These are phyloP conservation scores for Lanius collurio DNA, from an alignment of 2,113 vertebrate genomes.

Conservation along the genomic window DNA sequence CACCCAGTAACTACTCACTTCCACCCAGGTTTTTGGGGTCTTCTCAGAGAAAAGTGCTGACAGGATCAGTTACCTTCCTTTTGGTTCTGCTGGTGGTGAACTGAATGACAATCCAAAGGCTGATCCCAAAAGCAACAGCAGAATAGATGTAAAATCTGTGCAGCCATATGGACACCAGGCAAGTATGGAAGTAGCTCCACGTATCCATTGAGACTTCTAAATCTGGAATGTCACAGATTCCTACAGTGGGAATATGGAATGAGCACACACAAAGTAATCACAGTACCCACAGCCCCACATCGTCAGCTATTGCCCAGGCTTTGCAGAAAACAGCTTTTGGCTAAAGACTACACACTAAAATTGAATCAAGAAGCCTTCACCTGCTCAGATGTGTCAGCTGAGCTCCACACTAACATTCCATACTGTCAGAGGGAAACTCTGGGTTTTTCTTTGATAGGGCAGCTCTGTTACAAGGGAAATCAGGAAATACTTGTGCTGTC, in stretches of 20 bases:
- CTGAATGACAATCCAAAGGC: constrained; percentile 82
- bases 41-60: background rate
- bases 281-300: background rate
- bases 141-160: constrained; percentile 86
- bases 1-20: background rate
- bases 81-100: constrained; percentile 53
- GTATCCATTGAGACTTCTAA: constrained; percentile 56
- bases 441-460: background rate
- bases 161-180: constrained; percentile 80
- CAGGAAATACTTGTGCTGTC: background rate
- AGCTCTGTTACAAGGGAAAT: background rate
- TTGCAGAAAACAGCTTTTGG: background rate
- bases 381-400: background rate
- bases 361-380: background rate
- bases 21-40: background rate
- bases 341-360: background rate
- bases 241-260: background rate
- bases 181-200: constrained; percentile 50
- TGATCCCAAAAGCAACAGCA: constrained; percentile 78
- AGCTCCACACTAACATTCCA: background rate
- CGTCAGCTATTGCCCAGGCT: background rate
- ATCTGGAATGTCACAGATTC: background rate
- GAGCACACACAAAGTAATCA: background rate
- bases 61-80: constrained; percentile 68
- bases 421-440: fast-evolving